phyloP scores from a whole-genome alignment of 2,797 vertebrate genomes.

The Darevskia mixta region DNA sequence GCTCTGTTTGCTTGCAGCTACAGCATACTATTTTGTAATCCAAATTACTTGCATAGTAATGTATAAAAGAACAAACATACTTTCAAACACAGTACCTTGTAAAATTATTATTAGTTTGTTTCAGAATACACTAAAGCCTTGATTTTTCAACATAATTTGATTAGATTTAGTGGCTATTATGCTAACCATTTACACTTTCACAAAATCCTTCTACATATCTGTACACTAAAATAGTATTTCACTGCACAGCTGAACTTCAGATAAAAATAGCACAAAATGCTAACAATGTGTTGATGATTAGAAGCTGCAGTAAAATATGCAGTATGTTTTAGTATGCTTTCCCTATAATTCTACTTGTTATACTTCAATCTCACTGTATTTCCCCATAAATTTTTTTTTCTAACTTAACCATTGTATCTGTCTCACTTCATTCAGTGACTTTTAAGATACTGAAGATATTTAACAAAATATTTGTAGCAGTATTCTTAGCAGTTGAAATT shows the following conservation, averaged over 20 bases:
- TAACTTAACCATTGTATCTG: not conserved
- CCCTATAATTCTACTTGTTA: not conserved
- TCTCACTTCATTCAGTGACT: not conserved
- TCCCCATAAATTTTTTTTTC: not conserved
- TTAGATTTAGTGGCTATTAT: constrained; percentile 9
- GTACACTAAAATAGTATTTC: not conserved
- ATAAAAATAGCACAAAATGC: constrained; percentile 27
- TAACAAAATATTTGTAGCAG: not conserved
- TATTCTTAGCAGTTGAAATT: not conserved
- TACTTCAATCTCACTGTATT: not conserved
- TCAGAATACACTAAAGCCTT: not conserved
- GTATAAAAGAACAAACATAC: not conserved
- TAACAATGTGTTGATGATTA: constrained; percentile 1
- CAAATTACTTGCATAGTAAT: constrained; percentile 15
- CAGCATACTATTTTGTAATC: not conserved
- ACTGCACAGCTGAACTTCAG: constrained; percentile 1
- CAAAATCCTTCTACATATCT: not conserved
- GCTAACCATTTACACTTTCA: constrained; percentile 13
- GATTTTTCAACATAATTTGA: not conserved
- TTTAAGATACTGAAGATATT: not conserved
- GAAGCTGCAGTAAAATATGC: not conserved
- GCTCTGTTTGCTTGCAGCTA: constrained; percentile 10
- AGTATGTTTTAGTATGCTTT: not conserved
- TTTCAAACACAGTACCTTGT: not conserved
- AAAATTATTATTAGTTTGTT: constrained; percentile 21